Conservation (phyloP, 2,113 vertebrate species). For the Solenodon paradoxus region DNA sequence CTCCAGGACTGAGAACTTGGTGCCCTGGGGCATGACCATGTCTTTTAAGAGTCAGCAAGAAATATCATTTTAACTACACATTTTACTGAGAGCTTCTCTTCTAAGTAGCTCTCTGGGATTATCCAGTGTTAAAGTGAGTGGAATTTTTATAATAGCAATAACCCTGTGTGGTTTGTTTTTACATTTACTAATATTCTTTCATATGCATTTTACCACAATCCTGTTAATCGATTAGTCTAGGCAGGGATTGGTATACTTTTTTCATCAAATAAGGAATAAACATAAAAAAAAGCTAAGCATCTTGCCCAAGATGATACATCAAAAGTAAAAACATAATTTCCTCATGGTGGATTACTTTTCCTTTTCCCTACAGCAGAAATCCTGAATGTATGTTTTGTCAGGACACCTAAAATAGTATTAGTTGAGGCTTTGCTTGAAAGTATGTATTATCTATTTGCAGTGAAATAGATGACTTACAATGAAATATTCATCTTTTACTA, state of each 20-base stretch:
- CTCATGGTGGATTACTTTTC: background rate
- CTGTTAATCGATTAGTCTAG: background rate
- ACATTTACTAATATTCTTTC: background rate
- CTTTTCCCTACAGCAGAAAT: background rate
- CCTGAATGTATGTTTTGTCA: background rate
- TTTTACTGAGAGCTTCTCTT: background rate
- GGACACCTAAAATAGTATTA: background rate
- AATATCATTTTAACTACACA: background rate
- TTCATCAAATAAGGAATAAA: background rate
- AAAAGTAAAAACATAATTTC: background rate
- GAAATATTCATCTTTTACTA: slow-evolving; percentile 48
- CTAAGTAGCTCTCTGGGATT: background rate
- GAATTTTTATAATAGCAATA: background rate
- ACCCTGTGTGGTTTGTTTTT: background rate
- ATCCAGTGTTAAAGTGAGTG: background rate
- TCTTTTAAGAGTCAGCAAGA: background rate
- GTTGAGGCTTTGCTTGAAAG: background rate
- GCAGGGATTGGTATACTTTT: background rate
- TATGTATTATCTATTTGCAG: background rate
- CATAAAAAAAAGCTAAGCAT: background rate
- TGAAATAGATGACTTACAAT: slow-evolving; percentile 27
- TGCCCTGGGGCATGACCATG: background rate
- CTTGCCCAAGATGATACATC: background rate
- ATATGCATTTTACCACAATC: background rate
- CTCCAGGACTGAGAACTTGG: background rate